Evolutionary conservation across 2,113 vertebrate genomes (phyloP).

Genomic region (Onychorhynchus coronatus): DNA sequence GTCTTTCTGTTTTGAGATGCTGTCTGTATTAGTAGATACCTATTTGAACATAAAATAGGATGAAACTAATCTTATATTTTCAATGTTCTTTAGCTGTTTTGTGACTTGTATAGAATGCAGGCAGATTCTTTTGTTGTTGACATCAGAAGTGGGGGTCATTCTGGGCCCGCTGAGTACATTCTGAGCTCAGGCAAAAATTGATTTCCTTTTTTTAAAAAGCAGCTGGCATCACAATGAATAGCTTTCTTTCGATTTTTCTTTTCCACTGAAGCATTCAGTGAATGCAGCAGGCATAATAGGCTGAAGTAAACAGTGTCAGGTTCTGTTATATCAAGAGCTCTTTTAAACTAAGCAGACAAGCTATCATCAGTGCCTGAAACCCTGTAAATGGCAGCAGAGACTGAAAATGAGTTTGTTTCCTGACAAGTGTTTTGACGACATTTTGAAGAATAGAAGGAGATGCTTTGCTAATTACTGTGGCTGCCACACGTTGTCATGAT

Average conservation of each 20-base stretch:
- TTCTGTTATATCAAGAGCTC: constrained; percentile 81
- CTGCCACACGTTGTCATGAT: constrained; percentile 71
- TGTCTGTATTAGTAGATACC: constrained; percentile 34
- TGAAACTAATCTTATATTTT: constrained; percentile 72
- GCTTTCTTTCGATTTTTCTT: constrained; percentile 81
- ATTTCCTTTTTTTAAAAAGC: constrained; percentile 81
- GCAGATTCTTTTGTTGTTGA: constrained; percentile 75
- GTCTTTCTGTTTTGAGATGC: constrained; percentile 39
- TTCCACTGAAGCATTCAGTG: constrained; percentile 80
- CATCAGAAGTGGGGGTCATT: constrained; percentile 74
- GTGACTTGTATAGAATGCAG: constrained; percentile 68
- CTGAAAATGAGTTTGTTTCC: constrained; percentile 81
- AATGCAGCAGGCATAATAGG: constrained; percentile 81
- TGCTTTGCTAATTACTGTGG: constrained; percentile 76
- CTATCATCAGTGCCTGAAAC: constrained; percentile 79
- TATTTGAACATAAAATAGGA: constrained; percentile 69
- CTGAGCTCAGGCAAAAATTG: constrained; percentile 79
- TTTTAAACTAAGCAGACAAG: constrained; percentile 83
- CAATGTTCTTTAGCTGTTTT: constrained; percentile 59
- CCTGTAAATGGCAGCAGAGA: constrained; percentile 74
- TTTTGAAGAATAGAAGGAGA: constrained; percentile 78
- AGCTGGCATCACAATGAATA: constrained; percentile 83
- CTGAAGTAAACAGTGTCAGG: constrained; percentile 85
- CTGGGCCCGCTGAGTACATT: constrained; percentile 71
- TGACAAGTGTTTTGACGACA: constrained; percentile 80